Conservation (phyloP, 2,113 vertebrate species). For the Thalassarche chlororhynchos region DNA sequence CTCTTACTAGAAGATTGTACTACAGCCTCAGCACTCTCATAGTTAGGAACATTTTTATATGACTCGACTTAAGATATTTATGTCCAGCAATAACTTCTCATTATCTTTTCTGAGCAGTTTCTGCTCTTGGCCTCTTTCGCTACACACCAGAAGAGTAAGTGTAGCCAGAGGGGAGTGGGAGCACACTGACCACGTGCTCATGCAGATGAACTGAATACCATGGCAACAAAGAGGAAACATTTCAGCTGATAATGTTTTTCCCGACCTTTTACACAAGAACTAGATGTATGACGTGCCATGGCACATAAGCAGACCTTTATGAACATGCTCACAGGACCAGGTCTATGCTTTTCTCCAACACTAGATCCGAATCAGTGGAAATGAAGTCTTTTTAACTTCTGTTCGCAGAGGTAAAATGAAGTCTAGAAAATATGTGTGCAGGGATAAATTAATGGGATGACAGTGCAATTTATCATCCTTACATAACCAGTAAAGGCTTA, state of each 20-base stretch:
- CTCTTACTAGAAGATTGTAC: neutral
- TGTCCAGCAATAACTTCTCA: neutral
- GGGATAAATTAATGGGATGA: neutral
- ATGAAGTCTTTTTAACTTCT: neutral
- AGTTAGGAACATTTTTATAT: neutral
- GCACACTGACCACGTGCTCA: rapidly evolving
- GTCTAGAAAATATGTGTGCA: neutral
- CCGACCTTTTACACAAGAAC: neutral
- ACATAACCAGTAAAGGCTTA: neutral
- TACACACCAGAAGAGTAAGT: neutral
- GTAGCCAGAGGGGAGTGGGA: neutral
- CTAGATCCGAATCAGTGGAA: neutral
- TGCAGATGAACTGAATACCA: neutral
- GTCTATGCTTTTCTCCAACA: neutral
- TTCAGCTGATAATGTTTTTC: neutral
- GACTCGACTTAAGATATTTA: neutral
- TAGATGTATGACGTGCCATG: rapidly evolving
- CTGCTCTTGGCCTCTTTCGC: neutral
- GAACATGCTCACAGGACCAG: neutral
- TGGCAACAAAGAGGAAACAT: neutral
- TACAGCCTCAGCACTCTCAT: neutral
- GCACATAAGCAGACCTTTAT: neutral
- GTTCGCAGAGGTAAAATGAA: neutral
- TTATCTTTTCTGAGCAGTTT: neutral
- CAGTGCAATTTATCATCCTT: neutral